Evolutionary conservation across 2,797 vertebrate genomes (phyloP).

Genomic region (Perodicticus potto): DNA sequence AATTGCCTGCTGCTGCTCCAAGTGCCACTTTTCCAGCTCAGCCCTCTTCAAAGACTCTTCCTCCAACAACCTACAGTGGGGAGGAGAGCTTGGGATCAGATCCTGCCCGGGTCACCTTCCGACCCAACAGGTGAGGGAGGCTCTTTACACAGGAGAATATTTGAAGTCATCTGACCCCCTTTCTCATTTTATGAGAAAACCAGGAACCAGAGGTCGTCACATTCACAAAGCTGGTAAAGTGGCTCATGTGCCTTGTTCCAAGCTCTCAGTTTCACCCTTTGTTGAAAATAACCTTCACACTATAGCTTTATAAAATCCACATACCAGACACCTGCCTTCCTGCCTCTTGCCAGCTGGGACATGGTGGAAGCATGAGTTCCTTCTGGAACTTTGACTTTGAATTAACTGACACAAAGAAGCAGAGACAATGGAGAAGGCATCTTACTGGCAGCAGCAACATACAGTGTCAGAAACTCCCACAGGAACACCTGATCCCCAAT

Average conservation of each 20-base stretch:
- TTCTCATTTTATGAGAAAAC: not conserved
- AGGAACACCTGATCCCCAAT: fast-evolving
- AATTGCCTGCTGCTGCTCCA: slow-evolving; percentile 94
- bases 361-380: not conserved
- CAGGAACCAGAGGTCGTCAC: not conserved
- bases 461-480: not conserved
- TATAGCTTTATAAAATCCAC: not conserved
- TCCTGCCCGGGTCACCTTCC: not conserved
- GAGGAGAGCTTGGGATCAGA: not conserved
- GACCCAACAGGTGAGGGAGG: fast-evolving
- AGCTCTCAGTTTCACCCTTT: not conserved
- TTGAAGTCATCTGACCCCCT: not conserved
- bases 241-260: not conserved
- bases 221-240: not conserved
- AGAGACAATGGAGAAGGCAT: not conserved
- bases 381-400: not conserved
- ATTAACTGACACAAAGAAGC: not conserved
- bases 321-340: not conserved
- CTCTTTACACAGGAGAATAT: not conserved
- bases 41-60: slow-evolving; percentile 95
- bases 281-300: not conserved
- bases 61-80: slow-evolving; percentile 92
- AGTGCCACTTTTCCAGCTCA: slow-evolving; percentile 95
- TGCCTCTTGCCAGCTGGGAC: not conserved
- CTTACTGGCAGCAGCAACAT: not conserved